phyloP scores from a whole-genome alignment of 2,113 vertebrate genomes.

The Dicaeum eximium region DNA sequence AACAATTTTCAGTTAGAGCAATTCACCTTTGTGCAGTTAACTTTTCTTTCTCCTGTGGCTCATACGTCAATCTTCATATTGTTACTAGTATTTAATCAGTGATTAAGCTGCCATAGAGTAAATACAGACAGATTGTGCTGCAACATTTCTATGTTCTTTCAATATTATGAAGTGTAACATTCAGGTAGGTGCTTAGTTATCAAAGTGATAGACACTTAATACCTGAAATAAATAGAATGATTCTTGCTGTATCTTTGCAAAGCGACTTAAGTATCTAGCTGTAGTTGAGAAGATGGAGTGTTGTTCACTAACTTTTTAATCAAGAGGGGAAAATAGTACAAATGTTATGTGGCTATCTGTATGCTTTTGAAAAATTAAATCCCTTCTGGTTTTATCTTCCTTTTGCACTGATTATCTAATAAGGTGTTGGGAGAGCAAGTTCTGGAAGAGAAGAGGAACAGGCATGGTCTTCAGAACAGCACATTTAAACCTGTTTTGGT shows the following conservation, averaged over 20 bases:
- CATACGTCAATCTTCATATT: background rate
- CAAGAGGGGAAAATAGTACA: background rate
- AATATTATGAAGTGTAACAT: conserved; percentile 44
- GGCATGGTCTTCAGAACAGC: background rate
- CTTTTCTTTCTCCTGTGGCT: background rate
- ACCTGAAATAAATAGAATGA: conserved; percentile 49
- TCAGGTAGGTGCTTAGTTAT: conserved; percentile 49
- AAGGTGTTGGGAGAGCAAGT: background rate
- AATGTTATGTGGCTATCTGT: background rate
- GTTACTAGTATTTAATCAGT: conserved; percentile 25
- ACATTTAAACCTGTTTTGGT: background rate
- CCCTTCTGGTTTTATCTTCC: background rate
- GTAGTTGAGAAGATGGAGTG: background rate
- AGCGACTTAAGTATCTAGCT: background rate
- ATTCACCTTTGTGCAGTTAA: conserved; percentile 2
- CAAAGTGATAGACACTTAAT: conserved; percentile 62
- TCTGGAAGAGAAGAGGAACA: background rate
- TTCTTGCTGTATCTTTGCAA: background rate
- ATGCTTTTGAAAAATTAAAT: background rate
- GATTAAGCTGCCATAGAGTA: conserved; percentile 38
- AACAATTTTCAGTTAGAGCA: background rate
- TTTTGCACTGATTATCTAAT: background rate
- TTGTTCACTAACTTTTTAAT: background rate
- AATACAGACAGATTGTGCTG: conserved; percentile 31
- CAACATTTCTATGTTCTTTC: conserved; percentile 33